Evolutionary conservation across 2,888 invertebrate genomes (phyloP).

Genomic region (Abrostola tripartita): DNA sequence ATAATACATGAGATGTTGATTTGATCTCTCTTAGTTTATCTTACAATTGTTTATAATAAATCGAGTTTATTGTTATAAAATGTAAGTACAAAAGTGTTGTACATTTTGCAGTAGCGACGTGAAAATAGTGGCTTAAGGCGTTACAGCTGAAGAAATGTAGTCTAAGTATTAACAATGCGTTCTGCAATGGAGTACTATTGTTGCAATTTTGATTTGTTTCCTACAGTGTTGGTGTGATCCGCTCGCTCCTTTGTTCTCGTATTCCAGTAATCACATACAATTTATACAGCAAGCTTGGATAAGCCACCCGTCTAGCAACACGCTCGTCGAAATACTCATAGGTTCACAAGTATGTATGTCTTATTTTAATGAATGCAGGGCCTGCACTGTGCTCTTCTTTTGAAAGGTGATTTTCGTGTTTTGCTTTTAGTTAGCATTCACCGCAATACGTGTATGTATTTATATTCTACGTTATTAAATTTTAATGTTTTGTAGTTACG

Average conservation of each 20-base stretch:
- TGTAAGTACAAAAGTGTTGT: background rate
- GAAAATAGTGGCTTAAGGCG: constrained; percentile 18
- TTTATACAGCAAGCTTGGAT: constrained; percentile 49
- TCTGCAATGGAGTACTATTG: constrained; percentile 33
- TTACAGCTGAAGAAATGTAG: constrained; percentile 18
- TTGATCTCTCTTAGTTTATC: no score
- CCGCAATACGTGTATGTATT: background rate
- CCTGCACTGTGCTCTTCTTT: constrained; percentile 12
- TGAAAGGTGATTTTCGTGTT: constrained; percentile 12
- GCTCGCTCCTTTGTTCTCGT: constrained; percentile 53
- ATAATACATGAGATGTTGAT: no score
- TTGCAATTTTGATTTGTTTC: constrained; percentile 56
- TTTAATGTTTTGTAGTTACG: no score
- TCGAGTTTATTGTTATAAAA: no score
- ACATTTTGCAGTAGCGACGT: constrained; percentile 6
- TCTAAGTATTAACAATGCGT: constrained; percentile 30
- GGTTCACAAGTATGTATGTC: constrained; percentile 20
- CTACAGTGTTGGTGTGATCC: constrained; percentile 24
- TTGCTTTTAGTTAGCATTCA: constrained; percentile 9
- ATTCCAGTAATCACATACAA: constrained; percentile 60
- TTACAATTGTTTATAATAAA: no score
- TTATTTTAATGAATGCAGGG: constrained; percentile 42
- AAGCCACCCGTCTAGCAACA: constrained; percentile 16
- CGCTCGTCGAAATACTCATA: constrained; percentile 20
- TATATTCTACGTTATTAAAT: background rate